phyloP scores from a whole-genome alignment of 37 sponge, comb jelly and placozoan species.

The Eunapius fragilis region DNA sequence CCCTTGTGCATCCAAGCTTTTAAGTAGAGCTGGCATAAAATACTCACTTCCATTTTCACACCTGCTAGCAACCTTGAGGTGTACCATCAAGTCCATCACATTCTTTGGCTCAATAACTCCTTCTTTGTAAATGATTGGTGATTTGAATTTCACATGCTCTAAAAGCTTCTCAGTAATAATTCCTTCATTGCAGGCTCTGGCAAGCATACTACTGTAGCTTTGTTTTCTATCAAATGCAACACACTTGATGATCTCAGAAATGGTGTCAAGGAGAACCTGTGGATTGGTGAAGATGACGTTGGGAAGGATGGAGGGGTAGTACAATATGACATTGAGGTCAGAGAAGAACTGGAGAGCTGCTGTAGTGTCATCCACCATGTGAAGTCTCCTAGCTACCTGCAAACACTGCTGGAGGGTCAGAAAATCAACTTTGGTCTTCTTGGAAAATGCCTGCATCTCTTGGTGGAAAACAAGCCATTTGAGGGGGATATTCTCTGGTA shows the following conservation, averaged over 20 bases:
- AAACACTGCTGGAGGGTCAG: not conserved
- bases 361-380: not conserved
- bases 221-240: not conserved
- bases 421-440: not conserved
- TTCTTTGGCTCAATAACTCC: not conserved
- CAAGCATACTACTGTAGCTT: not conserved
- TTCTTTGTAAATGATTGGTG: not conserved
- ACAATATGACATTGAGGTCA: not conserved
- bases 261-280: not conserved
- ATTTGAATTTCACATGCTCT: not conserved
- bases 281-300: not conserved
- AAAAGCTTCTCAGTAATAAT: not conserved
- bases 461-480: not conserved
- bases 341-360: not conserved
- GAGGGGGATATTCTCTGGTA: not conserved
- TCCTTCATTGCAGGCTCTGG: not conserved
- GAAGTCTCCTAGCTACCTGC: not conserved
- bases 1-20: not conserved
- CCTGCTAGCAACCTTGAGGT: not conserved
- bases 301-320: not conserved
- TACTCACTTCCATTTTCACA: not conserved
- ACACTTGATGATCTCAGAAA: not conserved
- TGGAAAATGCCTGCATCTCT: not conserved
- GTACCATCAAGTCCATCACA: not conserved
- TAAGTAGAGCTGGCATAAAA: not conserved